Base-by-base conservation (phyloP, 2,113 vertebrate species). In the Cinclus mexicanus region DNA sequence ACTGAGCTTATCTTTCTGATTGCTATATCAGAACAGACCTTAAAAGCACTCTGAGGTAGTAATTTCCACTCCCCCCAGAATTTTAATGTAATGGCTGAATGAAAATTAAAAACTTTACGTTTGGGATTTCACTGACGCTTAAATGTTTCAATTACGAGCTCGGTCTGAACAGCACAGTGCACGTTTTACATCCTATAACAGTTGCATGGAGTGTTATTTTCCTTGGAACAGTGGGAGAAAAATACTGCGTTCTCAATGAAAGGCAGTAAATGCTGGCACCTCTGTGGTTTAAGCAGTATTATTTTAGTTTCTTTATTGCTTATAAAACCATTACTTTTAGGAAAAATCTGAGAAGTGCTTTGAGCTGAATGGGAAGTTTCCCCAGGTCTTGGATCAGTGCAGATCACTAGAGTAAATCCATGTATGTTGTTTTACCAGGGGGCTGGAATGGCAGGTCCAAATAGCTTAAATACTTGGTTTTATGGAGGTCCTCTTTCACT, bases 81-180 rank as follows among this genome's bases (percentile, higher is more conserved):
- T 61, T 97, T 97, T 95, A 97, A 96, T 96, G 96, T 95, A 92
- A 35, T 64, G 47, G 68, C 93, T 98, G 72, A 71, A 44, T 93
- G 85, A 97, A 97, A 98, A 97, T 98, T 90, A 97, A 87, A 85
- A 95, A 94, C 76, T 94, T 93, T 53, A 86, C 90, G 0, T 97
- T 94, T 83, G 96, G 90, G 94, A 93, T 90, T 95, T 95, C 60
- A 14, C 47, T 90, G 79, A 49, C 0, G 3, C 92, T 90, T 49
- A 42, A 60, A 78, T 86, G 65, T 87, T 97, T 97, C 89, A 85
- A 87, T 96, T 94, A 96, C 0, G 12, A 90, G 68, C 87, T 86
- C 46, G 0, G 0, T 61, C 87, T 88, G 68, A 93, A 49, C 60
- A 75, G 64, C 80, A 15, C 31, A 35, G 47, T 78, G 64, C 71